Evolutionary conservation across 2,888 invertebrate genomes (phyloP).

Genomic region (Drosophila neotestacea): DNA sequence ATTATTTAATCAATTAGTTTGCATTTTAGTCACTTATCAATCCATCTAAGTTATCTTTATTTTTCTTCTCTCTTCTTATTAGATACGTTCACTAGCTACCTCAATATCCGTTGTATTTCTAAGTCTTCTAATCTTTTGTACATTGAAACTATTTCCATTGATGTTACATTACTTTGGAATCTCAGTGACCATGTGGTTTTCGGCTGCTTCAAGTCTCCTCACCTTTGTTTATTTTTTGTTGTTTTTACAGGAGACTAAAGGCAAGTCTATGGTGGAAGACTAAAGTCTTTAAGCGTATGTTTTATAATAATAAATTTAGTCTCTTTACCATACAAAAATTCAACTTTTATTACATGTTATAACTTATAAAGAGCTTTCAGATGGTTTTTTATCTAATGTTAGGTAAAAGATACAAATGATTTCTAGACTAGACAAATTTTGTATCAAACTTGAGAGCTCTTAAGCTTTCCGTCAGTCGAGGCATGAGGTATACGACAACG

Average conservation of each 20-base stretch:
- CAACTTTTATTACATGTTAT: slow-evolving; percentile 28
- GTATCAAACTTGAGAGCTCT: slow-evolving; percentile 15
- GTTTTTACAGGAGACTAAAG: slow-evolving; percentile 83
- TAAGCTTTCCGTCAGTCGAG: slow-evolving; percentile 18
- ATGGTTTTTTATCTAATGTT: slow-evolving; percentile 26
- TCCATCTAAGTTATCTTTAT: background rate
- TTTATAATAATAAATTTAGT: slow-evolving; percentile 41
- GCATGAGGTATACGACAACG: slow-evolving; percentile 6
- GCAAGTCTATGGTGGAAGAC: slow-evolving; percentile 78
- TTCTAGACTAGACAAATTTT: slow-evolving; percentile 3
- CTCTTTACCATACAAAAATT: background rate
- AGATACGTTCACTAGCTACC: slow-evolving; percentile 81
- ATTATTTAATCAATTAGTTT: background rate
- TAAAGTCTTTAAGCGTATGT: slow-evolving; percentile 31
- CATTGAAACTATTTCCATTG: slow-evolving; percentile 81
- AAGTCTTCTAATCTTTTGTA: slow-evolving; percentile 72
- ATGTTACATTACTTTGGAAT: slow-evolving; percentile 72
- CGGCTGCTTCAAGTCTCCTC: slow-evolving; percentile 66
- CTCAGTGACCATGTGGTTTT: slow-evolving; percentile 82
- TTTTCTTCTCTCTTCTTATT: slow-evolving; percentile 11
- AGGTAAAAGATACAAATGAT: slow-evolving; percentile 12
- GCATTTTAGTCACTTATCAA: background rate
- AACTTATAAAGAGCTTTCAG: slow-evolving; percentile 28
- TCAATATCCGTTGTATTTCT: slow-evolving; percentile 71
- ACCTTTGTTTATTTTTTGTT: slow-evolving; percentile 77